Base-by-base conservation (phyloP, 2,797 vertebrate genomes). In the Pogonophryne albipinna region DNA sequence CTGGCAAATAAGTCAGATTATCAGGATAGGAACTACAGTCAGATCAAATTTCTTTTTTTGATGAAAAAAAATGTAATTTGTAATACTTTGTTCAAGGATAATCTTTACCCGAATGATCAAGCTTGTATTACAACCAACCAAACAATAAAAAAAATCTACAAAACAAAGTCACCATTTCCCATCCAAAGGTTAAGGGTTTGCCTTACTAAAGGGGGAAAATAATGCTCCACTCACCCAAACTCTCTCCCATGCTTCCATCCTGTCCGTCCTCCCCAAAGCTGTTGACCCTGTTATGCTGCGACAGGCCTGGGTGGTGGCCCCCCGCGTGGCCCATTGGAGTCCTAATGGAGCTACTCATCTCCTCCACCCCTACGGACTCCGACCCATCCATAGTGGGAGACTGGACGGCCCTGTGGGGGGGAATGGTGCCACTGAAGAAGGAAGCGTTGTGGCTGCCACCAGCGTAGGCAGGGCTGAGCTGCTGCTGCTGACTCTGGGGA, bases 221-320 rank as follows among this genome's bases (percentile, higher is more conserved):
- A 0, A 42, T 31, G 42, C 50, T 51, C 16, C 2, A 88, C 97
- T 94, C 91, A 99, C 98, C 98, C 80, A 98, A 88, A 80, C 95
- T 88, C 52, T 99, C 98, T 79, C 94, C 96, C 75, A 97, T 58
- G 69, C 94, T 91, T 72, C 96, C 91, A 87, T 97, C 97, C 17
- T 96, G 93, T 74, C 93, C 96, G 41, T 99, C 97, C 80, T 99
- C 98, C 58, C 96, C 94, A 87, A 98, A 99, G 94, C 93, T 97
- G 93, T 95, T 97, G 92, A 97, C 94, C 74, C 97, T 96, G 77
- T 95, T 93, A 67, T 97, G 95, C 85, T 98, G 95, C 55, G 97
- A 85, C 31, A 96, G 93, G 45, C 91, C 88, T 27, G 92, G 89
- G 56, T 93, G 93, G 76, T 93, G 93, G 4, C 76, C 83, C 8